Conservation (phyloP, 2,888 invertebrate species). For the Strigamia crassipes region DNA sequence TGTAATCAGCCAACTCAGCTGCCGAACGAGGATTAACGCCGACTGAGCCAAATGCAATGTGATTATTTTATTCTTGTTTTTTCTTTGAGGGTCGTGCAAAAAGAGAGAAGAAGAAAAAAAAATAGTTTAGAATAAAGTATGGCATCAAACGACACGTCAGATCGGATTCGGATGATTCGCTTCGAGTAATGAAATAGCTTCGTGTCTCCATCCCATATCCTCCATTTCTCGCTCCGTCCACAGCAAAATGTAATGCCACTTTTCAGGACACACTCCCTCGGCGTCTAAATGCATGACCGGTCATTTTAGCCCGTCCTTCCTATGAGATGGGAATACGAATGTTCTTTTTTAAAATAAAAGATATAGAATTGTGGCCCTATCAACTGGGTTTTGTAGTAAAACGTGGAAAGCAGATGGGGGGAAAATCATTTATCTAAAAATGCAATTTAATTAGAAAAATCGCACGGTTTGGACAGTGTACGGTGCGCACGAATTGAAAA, state of each 20-base stretch:
- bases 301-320: neutral
- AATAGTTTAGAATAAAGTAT: neutral
- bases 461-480: too few relatives aligned
- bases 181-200: neutral
- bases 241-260: neutral
- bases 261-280: neutral
- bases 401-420: neutral
- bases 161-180: neutral
- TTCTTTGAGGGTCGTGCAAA: too few relatives aligned
- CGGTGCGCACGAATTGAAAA: neutral
- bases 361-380: neutral
- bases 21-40: neutral
- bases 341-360: neutral
- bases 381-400: neutral
- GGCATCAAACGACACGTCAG: neutral
- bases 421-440: neutral
- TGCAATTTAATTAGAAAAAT: too few relatives aligned
- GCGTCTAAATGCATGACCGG: neutral
- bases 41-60: neutral
- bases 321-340: neutral
- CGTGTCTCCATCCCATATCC: too few relatives aligned
- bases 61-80: neutral
- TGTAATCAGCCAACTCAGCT: neutral
- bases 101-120: too few relatives aligned
- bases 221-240: neutral